Percentiles rank a stretch among this genome's conserved stretches.
Conservation (phyloP, 2,888 invertebrate genomes). For the Podabrus alpinus region DNA sequence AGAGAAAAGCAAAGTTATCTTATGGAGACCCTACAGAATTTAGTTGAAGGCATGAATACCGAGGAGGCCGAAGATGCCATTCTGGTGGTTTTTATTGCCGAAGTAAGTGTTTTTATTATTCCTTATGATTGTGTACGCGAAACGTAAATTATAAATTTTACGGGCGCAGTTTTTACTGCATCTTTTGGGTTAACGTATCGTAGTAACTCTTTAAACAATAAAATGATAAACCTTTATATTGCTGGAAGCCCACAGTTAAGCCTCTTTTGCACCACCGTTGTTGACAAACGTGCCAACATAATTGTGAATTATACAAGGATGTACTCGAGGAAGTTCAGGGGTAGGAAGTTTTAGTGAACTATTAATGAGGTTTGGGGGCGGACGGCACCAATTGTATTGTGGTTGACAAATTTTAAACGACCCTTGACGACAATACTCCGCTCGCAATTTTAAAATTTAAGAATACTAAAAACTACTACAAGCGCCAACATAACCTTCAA, state of each 20-base stretch:
- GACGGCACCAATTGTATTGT: too few species aligned
- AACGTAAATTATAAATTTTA: not conserved
- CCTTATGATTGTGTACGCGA: not conserved
- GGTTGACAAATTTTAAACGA: too few species aligned
- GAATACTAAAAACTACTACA: too few species aligned
- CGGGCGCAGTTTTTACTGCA: too few species aligned
- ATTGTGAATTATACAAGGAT: too few species aligned
- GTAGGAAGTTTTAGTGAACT: too few species aligned
- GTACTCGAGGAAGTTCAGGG: too few species aligned
- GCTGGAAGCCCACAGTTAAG: not conserved
- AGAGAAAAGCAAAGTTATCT: constrained; percentile 87
- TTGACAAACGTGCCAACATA: too few species aligned
- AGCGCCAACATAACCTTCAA: too few species aligned
- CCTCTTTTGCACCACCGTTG: not conserved
- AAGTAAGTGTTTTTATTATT: constrained; percentile 56
- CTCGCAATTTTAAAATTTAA: too few species aligned
- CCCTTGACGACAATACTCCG: too few species aligned
- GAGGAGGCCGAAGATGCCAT: constrained; percentile 76
- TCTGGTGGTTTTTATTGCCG: constrained; percentile 86
- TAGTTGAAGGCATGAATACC: constrained; percentile 77
- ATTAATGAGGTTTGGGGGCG: too few species aligned
- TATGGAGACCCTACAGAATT: constrained; percentile 80
- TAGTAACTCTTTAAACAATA: not conserved
- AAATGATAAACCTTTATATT: not conserved
- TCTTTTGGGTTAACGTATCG: not conserved